These are phyloP conservation scores for Drosophila elegans DNA, from an alignment of 1,140 invertebrate genomes.

Conservation along the genomic window DNA sequence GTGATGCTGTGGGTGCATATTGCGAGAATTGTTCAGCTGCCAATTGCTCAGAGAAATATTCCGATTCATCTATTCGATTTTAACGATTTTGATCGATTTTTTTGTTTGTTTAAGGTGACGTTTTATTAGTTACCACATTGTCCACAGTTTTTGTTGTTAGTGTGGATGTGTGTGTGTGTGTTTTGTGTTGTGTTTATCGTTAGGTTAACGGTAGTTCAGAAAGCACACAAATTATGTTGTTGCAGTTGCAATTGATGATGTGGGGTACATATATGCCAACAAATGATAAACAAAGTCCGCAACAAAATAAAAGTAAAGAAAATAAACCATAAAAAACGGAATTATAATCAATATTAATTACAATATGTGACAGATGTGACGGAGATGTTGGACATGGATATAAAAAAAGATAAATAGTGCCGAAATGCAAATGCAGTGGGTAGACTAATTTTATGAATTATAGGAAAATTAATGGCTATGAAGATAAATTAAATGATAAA, in stretches of 20 bases:
- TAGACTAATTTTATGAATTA: too few species aligned
- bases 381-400: slow-evolving; percentile 12
- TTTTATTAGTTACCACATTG: slow-evolving; percentile 24
- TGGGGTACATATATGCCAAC: slow-evolving; percentile 52
- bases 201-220: slow-evolving; percentile 77
- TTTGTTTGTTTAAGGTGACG: slow-evolving; percentile 10
- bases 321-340: slow-evolving; percentile 48
- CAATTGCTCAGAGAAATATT: slow-evolving; percentile 85
- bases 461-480: too few species aligned
- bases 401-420: slow-evolving; percentile 13
- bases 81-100: slow-evolving; percentile 6
- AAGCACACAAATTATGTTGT: slow-evolving; percentile 66
- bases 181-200: slow-evolving; percentile 43
- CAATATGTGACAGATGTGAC: slow-evolving; percentile 54
- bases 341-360: slow-evolving; percentile 72
- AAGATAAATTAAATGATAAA: too few species aligned
- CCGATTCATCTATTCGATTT: slow-evolving; percentile 77
- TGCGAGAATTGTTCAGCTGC: slow-evolving; percentile 85
- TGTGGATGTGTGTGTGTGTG: slow-evolving; percentile 33
- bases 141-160: slow-evolving; percentile 54
- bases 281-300: slow-evolving; percentile 64
- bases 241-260: slow-evolving; percentile 35
- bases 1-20: slow-evolving; percentile 83
- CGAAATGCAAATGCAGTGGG: slow-evolving; percentile 28
- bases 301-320: slow-evolving; percentile 50